These are phyloP conservation scores for Pachyseris speciosa DNA, from an alignment of 64 coral and sea anemone species.

Conservation along the genomic window DNA sequence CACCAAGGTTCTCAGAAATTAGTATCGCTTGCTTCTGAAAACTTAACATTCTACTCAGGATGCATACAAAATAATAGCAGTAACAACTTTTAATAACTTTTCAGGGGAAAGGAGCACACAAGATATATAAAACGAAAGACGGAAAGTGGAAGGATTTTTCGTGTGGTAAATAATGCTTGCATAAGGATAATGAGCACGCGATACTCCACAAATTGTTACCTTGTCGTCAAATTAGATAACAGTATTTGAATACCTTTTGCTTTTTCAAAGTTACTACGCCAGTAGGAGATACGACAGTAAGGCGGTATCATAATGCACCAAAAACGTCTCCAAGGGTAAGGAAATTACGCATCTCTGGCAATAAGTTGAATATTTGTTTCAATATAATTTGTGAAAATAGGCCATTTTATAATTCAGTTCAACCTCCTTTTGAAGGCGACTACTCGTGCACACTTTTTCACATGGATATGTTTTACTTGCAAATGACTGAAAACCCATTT, in stretches of 20 bases:
- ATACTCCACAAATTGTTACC: background rate
- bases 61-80: background rate
- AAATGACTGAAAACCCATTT: too few relatives aligned
- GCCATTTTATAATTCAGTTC: too few relatives aligned
- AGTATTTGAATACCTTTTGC: background rate
- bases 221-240: background rate
- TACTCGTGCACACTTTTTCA: too few relatives aligned
- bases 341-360: background rate
- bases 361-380: too few relatives aligned
- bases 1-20: background rate
- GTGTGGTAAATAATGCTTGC: conserved; percentile 8
- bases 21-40: background rate
- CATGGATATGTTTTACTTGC: too few relatives aligned
- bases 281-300: background rate
- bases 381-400: too few relatives aligned
- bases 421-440: too few relatives aligned
- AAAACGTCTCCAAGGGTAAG: background rate
- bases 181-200: too few relatives aligned
- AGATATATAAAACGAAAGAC: conserved; percentile 19
- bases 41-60: background rate
- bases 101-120: conserved; percentile 12
- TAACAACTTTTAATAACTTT: background rate
- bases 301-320: background rate
- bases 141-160: background rate
- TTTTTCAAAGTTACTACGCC: background rate